Conservation (phyloP, 2,113 vertebrate species). For the Pao palembangensis region DNA sequence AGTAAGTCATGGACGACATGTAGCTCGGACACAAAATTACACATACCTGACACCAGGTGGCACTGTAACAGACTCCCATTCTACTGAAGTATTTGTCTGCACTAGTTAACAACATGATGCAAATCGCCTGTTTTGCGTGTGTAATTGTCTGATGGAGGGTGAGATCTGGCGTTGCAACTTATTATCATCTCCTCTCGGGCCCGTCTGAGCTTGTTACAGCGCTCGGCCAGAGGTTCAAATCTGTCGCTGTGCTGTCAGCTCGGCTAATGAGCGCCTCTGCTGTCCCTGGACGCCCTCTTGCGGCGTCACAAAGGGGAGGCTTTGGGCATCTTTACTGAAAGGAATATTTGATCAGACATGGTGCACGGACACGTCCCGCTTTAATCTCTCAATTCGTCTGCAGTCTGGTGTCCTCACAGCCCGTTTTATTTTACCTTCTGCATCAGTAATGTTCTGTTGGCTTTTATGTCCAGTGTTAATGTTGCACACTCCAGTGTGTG, state of each 20-base stretch:
- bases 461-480: conserved; percentile 48
- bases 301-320: conserved; percentile 30
- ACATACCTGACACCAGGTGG: too few species aligned
- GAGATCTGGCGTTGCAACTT: conserved; percentile 47
- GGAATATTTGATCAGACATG: conserved; percentile 42
- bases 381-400: conserved; percentile 46
- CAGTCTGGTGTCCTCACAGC: conserved; percentile 19
- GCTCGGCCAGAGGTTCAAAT: conserved; percentile 41
- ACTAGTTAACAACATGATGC: too few species aligned
- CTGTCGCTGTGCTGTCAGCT: conserved; percentile 41
- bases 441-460: conserved; percentile 36
- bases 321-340: conserved; percentile 22
- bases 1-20: too few species aligned
- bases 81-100: too few species aligned
- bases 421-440: conserved; percentile 46
- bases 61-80: too few species aligned
- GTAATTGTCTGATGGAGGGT: too few species aligned
- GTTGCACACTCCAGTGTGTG: conserved; percentile 29
- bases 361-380: conserved; percentile 43
- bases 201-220: conserved; percentile 42
- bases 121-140: too few species aligned
- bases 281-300: conserved; percentile 34
- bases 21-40: too few species aligned
- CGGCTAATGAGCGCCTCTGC: conserved; percentile 42
- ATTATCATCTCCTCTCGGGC: conserved; percentile 54